Evolutionary conservation across 2,888 invertebrate genomes (phyloP).

Genomic region (Pinctada fucata): DNA sequence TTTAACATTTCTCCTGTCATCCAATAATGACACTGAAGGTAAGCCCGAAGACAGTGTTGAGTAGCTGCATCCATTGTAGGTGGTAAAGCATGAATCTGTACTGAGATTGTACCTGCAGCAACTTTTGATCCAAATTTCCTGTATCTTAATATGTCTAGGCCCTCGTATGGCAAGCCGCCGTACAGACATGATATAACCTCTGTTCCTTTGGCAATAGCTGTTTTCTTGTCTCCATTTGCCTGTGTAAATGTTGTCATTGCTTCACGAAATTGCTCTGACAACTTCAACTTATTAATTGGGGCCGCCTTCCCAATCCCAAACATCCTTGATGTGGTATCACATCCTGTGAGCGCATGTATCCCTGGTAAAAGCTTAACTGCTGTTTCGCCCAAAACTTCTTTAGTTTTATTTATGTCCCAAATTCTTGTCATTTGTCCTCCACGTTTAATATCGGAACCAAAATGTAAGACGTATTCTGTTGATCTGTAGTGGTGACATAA

Average conservation of each 20-base stretch:
- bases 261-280: slow-evolving; percentile 26
- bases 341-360: slow-evolving; percentile 50
- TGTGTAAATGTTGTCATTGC: neutral
- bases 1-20: slow-evolving; percentile 24
- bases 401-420: slow-evolving; percentile 45
- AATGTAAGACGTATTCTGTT: slow-evolving; percentile 22
- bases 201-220: too few relatives aligned
- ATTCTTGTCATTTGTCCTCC: slow-evolving; percentile 28
- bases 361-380: slow-evolving; percentile 37
- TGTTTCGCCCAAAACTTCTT: slow-evolving; percentile 23
- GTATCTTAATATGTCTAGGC: neutral
- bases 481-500: slow-evolving; percentile 44
- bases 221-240: slow-evolving; percentile 8
- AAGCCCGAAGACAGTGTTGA: slow-evolving; percentile 43
- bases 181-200: slow-evolving; percentile 15
- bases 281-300: slow-evolving; percentile 38
- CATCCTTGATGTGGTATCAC: slow-evolving; percentile 50
- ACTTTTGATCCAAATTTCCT: slow-evolving; percentile 40
- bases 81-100: slow-evolving; percentile 49
- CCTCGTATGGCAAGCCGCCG: too few relatives aligned
- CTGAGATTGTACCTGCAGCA: slow-evolving; percentile 26
- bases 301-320: slow-evolving; percentile 48
- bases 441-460: slow-evolving; percentile 23
- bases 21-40: slow-evolving; percentile 44
- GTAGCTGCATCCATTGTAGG: slow-evolving; percentile 50